A percentile compares a stretch with the other conserved stretches of the same genome.
Conservation (phyloP, 1,140 invertebrate genomes). For the Drosophila repleta region DNA sequence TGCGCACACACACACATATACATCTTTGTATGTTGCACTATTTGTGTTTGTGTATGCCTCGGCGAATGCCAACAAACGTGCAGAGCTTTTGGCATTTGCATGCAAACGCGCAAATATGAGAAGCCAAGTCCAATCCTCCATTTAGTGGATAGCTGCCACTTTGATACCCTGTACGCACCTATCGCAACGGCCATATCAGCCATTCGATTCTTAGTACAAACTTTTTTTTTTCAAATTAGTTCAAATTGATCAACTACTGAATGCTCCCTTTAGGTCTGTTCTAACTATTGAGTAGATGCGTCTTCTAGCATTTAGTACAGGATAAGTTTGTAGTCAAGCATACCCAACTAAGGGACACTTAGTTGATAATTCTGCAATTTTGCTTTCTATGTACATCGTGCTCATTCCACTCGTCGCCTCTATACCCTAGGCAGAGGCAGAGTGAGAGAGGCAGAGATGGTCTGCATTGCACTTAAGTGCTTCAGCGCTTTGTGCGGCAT, state of each 20-base stretch:
- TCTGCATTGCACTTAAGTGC: conserved; percentile 71
- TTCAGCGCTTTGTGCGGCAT: conserved; percentile 53
- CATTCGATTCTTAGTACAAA: too few relatives aligned
- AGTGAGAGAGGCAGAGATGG: conserved; percentile 12
- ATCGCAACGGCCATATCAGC: not conserved
- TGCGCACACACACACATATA: not conserved
- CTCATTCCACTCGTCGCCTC: not conserved
- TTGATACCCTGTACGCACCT: conserved; percentile 8
- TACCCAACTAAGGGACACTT: not conserved
- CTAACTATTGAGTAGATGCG: too few relatives aligned
- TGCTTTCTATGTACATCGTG: conserved; percentile 4
- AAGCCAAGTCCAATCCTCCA: conserved; percentile 33
- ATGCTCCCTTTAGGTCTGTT: not conserved
- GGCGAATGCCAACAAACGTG: conserved; percentile 33
- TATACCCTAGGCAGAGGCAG: conserved; percentile 3
- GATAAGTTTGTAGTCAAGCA: not conserved
- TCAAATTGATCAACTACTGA: too few relatives aligned
- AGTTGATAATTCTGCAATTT: conserved; percentile 28
- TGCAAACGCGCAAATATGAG: conserved; percentile 59
- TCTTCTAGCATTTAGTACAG: not conserved
- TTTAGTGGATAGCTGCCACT: conserved; percentile 27
- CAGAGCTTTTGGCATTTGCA: conserved; percentile 55
- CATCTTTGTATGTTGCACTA: conserved; percentile 1
- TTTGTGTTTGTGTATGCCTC: conserved; percentile 20
- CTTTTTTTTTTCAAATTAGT: too few relatives aligned